Evolutionary conservation across 92 coral and sea anemone genomes (phyloP).

Genomic region (Epizoanthus scotinus): DNA sequence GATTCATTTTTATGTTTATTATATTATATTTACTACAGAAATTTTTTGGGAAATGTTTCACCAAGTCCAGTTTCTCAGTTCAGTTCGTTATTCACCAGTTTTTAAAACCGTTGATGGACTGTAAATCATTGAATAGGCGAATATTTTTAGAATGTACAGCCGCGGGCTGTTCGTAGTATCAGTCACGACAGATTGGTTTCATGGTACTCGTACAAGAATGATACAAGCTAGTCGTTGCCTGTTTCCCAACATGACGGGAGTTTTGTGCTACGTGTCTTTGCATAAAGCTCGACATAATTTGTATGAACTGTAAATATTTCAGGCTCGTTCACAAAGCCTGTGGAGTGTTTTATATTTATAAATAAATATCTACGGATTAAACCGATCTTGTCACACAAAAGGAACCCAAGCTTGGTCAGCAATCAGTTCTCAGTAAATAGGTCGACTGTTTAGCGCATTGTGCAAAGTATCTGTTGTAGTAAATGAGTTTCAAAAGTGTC

Average conservation of each 20-base stretch:
- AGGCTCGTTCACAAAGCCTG: neutral
- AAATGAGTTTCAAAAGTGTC: too few species aligned
- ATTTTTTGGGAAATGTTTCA: neutral
- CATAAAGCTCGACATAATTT: neutral
- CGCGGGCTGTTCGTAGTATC: neutral
- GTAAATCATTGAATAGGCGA: neutral
- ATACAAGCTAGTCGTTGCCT: neutral
- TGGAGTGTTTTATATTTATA: slow-evolving; percentile 11
- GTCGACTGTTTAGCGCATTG: too few species aligned
- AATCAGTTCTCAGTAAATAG: too few species aligned
- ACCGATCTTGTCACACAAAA: too few species aligned
- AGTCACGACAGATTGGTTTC: neutral
- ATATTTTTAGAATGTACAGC: neutral
- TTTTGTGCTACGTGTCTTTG: too few species aligned
- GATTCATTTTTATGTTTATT: neutral
- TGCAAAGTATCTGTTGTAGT: too few species aligned
- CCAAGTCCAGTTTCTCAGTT: neutral
- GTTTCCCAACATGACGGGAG: too few species aligned
- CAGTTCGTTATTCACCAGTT: neutral
- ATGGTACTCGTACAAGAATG: neutral
- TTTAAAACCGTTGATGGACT: neutral
- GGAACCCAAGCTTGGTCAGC: too few species aligned
- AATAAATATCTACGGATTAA: neutral
- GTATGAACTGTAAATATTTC: slow-evolving; percentile 20
- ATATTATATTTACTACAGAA: neutral